Evolutionary conservation across 2,113 vertebrate genomes (phyloP).

Genomic region (Stegostoma tigrinum): DNA sequence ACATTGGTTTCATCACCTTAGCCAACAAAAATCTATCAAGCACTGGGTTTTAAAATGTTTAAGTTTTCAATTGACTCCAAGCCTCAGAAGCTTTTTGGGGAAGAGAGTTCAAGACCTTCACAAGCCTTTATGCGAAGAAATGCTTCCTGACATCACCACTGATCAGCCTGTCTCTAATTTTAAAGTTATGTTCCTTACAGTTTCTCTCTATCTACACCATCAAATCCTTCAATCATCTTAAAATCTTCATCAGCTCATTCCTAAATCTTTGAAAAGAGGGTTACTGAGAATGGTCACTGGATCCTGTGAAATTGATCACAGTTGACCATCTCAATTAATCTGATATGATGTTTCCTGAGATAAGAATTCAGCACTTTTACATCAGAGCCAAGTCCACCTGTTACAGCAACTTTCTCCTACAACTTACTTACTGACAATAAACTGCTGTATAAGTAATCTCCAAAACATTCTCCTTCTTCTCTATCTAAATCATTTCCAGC

Average conservation of each 20-base stretch:
- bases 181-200: no score
- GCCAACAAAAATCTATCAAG: no score
- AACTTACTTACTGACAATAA: not conserved
- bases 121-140: no score
- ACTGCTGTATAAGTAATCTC: not conserved
- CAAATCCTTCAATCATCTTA: no score
- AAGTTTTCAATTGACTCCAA: no score
- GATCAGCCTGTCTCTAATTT: no score
- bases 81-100: no score
- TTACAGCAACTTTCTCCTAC: not conserved
- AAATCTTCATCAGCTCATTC: not conserved
- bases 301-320: not conserved
- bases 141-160: no score
- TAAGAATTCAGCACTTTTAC: not conserved
- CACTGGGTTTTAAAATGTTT: no score
- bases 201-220: no score
- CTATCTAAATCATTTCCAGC: not conserved
- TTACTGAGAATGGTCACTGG: not conserved
- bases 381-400: not conserved
- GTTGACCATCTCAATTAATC: not conserved
- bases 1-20: no score
- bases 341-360: not conserved
- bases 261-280: not conserved
- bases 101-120: no score
- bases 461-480: not conserved